Conservation (phyloP, 2,113 vertebrate species). For the Hydrochoerus hydrochaeris region DNA sequence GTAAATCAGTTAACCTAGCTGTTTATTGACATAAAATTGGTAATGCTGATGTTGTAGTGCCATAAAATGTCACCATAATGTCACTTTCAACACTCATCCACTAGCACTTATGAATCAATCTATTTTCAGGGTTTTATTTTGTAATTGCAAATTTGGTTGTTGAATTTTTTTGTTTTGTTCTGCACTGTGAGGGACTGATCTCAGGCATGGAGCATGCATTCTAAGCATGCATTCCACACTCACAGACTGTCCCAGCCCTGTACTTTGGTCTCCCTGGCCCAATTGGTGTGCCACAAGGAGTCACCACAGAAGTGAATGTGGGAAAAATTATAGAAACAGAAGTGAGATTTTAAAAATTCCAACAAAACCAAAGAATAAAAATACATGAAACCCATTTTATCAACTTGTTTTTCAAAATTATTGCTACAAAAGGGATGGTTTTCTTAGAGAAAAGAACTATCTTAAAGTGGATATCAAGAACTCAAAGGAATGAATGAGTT, state of each 20-base stretch:
- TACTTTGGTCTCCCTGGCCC: slow-evolving; percentile 61
- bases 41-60: slow-evolving; percentile 80
- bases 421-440: not conserved
- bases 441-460: slow-evolving; percentile 25
- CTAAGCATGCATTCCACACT: not conserved
- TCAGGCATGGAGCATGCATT: too few relatives aligned
- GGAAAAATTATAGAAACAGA: not conserved
- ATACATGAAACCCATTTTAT: not conserved
- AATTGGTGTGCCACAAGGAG: not conserved
- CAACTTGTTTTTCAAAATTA: slow-evolving; percentile 30
- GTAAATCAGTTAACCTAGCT: slow-evolving; percentile 76
- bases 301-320: not conserved
- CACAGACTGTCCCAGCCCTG: not conserved
- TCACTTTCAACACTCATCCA: slow-evolving; percentile 83
- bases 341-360: not conserved
- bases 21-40: slow-evolving; percentile 86
- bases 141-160: slow-evolving; percentile 46
- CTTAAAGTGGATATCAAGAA: not conserved
- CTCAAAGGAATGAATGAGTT: not conserved
- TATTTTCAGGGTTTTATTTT: slow-evolving; percentile 71
- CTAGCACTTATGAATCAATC: slow-evolving; percentile 68
- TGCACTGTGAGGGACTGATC: too few relatives aligned
- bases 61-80: slow-evolving; percentile 66
- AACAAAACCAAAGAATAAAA: not conserved
- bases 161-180: not conserved